Conservation (phyloP, 2,113 vertebrate genomes). For the Lampris megalopsis region DNA sequence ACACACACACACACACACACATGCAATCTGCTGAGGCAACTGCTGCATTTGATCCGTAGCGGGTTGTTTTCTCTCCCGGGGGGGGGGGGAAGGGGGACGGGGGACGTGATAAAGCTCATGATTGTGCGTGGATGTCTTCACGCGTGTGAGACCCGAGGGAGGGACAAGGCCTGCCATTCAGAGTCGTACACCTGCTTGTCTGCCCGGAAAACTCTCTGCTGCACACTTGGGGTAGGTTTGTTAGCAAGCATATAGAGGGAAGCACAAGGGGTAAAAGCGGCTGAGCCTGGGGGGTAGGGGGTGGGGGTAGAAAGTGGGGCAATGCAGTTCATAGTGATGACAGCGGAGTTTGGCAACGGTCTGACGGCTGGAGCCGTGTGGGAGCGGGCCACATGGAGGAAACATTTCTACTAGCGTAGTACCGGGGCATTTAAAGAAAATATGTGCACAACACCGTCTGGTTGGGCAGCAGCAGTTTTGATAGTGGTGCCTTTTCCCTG, state of each 20-base stretch:
- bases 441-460: constrained; percentile 59
- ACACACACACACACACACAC: not conserved
- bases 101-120: constrained; percentile 71
- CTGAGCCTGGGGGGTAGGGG: not conserved
- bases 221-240: constrained; percentile 63
- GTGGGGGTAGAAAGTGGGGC: constrained; percentile 30
- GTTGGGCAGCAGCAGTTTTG: constrained; percentile 62
- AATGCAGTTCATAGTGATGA: constrained; percentile 18
- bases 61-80: constrained; percentile 75
- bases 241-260: constrained; percentile 70
- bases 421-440: constrained; percentile 50
- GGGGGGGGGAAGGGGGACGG: not conserved
- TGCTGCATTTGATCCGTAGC: constrained; percentile 73
- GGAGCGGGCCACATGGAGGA: constrained; percentile 29
- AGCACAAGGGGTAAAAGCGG: constrained; percentile 17
- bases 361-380: constrained; percentile 32
- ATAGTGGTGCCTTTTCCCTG: constrained; percentile 72
- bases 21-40: constrained; percentile 63
- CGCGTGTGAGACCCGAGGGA: constrained; percentile 59
- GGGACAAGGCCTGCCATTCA: constrained; percentile 83
- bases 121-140: constrained; percentile 62
- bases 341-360: constrained; percentile 10
- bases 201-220: constrained; percentile 41
- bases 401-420: constrained; percentile 22
- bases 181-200: constrained; percentile 79